Conservation (phyloP, 2,888 invertebrate species). For the Dorcus hopei region DNA sequence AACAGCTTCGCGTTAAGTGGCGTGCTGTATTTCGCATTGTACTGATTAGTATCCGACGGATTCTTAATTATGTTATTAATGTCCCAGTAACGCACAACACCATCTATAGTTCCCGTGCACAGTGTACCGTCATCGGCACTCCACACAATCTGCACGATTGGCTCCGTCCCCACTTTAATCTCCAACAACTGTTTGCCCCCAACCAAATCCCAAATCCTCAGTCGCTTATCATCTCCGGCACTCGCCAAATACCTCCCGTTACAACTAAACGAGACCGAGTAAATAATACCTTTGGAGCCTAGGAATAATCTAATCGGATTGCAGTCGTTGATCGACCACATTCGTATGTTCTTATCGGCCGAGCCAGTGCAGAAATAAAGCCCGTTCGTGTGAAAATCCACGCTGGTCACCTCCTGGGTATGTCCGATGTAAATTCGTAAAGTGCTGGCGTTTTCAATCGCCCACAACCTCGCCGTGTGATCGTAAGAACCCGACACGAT, state of each 20-base stretch:
- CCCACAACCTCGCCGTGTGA: constrained; percentile 76
- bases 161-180: constrained; percentile 62
- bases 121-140: constrained; percentile 57
- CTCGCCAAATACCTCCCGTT: constrained; percentile 81
- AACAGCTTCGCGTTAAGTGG: constrained; percentile 32
- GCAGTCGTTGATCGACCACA: constrained; percentile 85
- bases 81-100: constrained; percentile 66
- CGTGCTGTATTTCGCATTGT: constrained; percentile 27
- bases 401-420: constrained; percentile 79
- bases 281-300: constrained; percentile 73
- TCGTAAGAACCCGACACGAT: constrained; percentile 81
- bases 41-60: constrained; percentile 20
- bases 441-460: constrained; percentile 70
- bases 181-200: constrained; percentile 63
- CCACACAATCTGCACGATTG: constrained; percentile 63
- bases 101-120: constrained; percentile 67
- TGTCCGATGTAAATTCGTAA: constrained; percentile 86
- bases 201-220: constrained; percentile 72
- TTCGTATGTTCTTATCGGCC: constrained; percentile 80
- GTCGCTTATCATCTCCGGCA: constrained; percentile 72
- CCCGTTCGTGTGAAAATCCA: constrained; percentile 91
- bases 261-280: constrained; percentile 78
- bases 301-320: constrained; percentile 75
- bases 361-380: constrained; percentile 88
- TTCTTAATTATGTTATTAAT: constrained; percentile 23